A percentile compares a stretch with the other conserved stretches of the same genome.
These are phyloP conservation scores for Anguilla japonica DNA, from an alignment of 2,113 vertebrate species.

Conservation along the genomic window DNA sequence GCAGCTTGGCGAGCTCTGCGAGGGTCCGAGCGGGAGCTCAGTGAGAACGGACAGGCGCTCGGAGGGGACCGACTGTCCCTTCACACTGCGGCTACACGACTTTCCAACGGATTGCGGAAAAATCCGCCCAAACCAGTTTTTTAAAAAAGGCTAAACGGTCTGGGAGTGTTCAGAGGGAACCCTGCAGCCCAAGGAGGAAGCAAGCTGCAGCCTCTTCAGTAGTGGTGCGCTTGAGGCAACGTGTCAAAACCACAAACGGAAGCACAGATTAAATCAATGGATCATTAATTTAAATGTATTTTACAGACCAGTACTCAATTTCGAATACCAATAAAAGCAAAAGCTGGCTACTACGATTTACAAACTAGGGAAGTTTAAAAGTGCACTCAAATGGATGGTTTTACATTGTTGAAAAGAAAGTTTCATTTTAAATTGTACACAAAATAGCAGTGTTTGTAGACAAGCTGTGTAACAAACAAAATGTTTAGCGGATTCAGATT, in stretches of 20 bases:
- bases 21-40: neutral
- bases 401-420: too few species aligned
- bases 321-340: too few species aligned
- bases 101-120: neutral
- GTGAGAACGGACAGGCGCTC: neutral
- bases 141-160: neutral
- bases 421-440: too few species aligned
- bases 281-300: neutral
- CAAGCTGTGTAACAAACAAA: too few species aligned
- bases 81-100: neutral
- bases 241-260: neutral
- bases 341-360: too few species aligned
- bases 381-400: too few species aligned
- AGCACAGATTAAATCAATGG: neutral
- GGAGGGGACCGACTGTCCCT: neutral
- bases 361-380: too few species aligned
- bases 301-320: too few species aligned
- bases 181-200: neutral
- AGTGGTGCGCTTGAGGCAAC: neutral
- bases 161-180: too few species aligned
- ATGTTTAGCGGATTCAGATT: too few species aligned
- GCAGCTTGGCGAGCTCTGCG: conserved; percentile 70
- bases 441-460: too few species aligned
- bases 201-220: neutral
- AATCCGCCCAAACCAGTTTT: neutral